These are phyloP conservation scores for Saccopteryx leptura DNA, from an alignment of 2,113 vertebrate species.

Conservation along the genomic window DNA sequence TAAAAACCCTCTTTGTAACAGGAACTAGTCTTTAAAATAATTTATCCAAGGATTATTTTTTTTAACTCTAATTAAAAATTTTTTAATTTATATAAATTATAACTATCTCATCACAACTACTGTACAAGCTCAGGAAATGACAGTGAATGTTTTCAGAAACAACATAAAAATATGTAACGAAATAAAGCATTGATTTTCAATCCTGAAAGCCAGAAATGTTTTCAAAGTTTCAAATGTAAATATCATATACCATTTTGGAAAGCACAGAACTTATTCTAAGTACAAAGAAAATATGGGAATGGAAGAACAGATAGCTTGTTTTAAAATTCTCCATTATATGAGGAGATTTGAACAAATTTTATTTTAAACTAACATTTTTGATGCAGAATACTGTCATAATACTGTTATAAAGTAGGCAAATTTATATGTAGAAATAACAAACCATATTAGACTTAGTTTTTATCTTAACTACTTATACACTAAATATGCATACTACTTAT, in stretches of 20 bases:
- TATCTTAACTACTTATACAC: background rate
- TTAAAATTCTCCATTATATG: conserved; percentile 20
- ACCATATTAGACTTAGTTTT: conserved; percentile 10
- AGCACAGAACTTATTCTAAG: conserved; percentile 12
- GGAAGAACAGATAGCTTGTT: background rate
- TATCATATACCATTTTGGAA: conserved; percentile 5
- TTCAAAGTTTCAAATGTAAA: conserved; percentile 21
- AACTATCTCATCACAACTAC: conserved; percentile 50
- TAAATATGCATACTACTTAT: background rate
- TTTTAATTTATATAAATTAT: background rate
- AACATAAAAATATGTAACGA: conserved; percentile 24
- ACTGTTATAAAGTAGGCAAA: background rate
- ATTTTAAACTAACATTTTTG: background rate
- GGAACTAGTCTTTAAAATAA: conserved; percentile 14
- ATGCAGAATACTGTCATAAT: background rate
- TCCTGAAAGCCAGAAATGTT: conserved; percentile 21
- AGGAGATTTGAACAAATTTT: conserved; percentile 7
- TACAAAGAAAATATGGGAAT: conserved; percentile 41
- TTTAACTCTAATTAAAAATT: background rate
- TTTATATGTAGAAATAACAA: conserved; percentile 41
- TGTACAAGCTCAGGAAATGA: background rate
- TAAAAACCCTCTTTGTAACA: background rate
- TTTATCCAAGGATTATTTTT: conserved; percentile 8
- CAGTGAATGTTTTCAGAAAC: conserved; percentile 33
- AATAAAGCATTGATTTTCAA: conserved; percentile 25